Conservation (phyloP, 2,888 invertebrate genomes). For the Stomorhina lunata region DNA sequence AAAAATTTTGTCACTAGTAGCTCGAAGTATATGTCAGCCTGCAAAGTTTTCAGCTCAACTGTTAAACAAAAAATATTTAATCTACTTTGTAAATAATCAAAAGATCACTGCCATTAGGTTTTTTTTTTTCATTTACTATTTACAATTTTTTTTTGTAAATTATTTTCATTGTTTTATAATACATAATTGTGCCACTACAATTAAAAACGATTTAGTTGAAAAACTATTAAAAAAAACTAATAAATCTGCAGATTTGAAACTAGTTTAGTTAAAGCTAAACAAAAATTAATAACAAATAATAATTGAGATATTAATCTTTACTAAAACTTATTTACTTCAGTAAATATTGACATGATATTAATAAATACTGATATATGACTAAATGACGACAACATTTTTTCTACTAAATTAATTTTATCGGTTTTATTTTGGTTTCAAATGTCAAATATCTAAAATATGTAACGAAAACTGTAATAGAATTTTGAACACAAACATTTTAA, state of each 20-base stretch:
- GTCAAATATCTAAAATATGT: too few species aligned
- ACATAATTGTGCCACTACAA: constrained; percentile 46
- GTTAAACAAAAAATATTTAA: neutral
- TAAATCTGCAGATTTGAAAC: constrained; percentile 15
- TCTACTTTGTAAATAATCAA: constrained; percentile 13
- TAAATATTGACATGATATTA: too few species aligned
- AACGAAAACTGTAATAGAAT: too few species aligned
- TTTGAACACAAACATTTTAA: too few species aligned
- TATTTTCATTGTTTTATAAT: constrained; percentile 50
- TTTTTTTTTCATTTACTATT: too few species aligned
- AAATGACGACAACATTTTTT: too few species aligned
- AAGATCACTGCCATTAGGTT: constrained; percentile 44
- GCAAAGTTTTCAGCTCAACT: too few species aligned
- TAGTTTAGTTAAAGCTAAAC: constrained; percentile 20
- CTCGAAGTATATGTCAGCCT: too few species aligned
- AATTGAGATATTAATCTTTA: constrained; percentile 37
- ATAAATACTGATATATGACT: too few species aligned
- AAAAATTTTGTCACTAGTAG: too few species aligned
- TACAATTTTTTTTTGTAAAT: neutral
- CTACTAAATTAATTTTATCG: too few species aligned
- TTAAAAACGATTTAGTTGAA: constrained; percentile 51
- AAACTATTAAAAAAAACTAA: constrained; percentile 1
- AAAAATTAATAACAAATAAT: constrained; percentile 13
- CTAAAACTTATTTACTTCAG: neutral
- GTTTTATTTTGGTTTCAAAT: too few species aligned